Conservation (phyloP, 2,797 vertebrate genomes). For the Streptopelia turtur region DNA sequence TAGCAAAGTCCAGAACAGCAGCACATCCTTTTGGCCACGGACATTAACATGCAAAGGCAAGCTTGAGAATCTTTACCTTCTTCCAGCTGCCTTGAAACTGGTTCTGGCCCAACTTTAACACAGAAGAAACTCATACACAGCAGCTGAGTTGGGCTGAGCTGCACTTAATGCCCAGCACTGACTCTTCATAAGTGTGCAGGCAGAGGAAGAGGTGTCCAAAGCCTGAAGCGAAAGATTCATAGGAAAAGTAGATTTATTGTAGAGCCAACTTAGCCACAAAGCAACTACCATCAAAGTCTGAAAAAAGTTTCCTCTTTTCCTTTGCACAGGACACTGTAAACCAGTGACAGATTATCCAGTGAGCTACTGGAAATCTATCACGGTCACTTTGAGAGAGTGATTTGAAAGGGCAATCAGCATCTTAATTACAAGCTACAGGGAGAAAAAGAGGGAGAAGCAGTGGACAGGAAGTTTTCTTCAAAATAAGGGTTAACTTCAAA, state of each 20-base stretch:
- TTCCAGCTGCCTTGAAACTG: slow-evolving; percentile 29
- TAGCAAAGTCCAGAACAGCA: not conserved
- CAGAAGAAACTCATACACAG: slow-evolving; percentile 12
- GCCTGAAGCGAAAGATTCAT: not conserved
- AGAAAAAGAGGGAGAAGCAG: not conserved
- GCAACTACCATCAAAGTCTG: not conserved
- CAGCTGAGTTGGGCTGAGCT: not conserved
- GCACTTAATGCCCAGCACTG: not conserved
- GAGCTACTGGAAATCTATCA: slow-evolving; percentile 4
- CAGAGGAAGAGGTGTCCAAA: not conserved
- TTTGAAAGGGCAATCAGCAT: not conserved
- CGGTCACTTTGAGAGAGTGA: not conserved
- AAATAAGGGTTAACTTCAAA: not conserved
- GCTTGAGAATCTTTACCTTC: slow-evolving; percentile 11
- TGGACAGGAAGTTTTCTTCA: not conserved
- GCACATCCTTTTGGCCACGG: not conserved
- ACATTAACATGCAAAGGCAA: not conserved
- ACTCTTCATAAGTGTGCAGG: not conserved
- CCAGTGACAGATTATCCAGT: not conserved
- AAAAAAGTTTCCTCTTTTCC: not conserved
- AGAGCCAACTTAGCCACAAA: not conserved
- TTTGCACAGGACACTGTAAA: not conserved
- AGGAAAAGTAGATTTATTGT: not conserved
- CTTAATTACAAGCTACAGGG: not conserved
- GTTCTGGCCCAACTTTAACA: slow-evolving; percentile 11